A percentile compares a stretch with the other conserved stretches of the same genome.
These are phyloP conservation scores for Buceros bicornis DNA, from an alignment of 2,797 vertebrate genomes.

Conservation along the genomic window DNA sequence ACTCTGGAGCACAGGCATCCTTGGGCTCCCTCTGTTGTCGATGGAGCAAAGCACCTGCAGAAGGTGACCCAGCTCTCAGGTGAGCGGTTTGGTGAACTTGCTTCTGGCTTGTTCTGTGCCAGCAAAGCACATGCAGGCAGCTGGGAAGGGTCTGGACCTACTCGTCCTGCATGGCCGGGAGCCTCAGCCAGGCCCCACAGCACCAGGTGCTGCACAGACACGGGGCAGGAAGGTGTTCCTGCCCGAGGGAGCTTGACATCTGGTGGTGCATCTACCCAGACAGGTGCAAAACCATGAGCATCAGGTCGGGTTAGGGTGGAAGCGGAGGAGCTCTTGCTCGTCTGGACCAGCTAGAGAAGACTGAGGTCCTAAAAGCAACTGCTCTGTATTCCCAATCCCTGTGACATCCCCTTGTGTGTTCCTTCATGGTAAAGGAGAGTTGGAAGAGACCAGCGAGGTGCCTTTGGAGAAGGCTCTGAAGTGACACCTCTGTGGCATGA, in stretches of 20 bases:
- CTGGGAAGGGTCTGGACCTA: background rate
- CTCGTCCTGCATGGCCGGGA: background rate
- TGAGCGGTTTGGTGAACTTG: background rate
- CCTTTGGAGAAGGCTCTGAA: background rate
- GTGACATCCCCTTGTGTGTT: background rate
- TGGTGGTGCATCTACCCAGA: background rate
- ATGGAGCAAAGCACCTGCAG: constrained; percentile 14
- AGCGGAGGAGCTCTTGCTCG: background rate
- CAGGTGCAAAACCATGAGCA: background rate
- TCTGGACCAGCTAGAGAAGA: background rate
- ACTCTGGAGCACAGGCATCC: background rate
- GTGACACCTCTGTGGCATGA: background rate
- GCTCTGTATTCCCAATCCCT: background rate
- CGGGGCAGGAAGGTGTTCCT: background rate
- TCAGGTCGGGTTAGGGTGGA: background rate
- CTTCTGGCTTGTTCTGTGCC: background rate
- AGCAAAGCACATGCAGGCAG: background rate
- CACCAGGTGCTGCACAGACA: background rate
- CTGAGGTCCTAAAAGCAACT: background rate
- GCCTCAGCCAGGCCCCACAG: fast-evolving
- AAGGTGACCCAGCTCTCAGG: constrained; percentile 1
- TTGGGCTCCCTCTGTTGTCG: constrained; percentile 68
- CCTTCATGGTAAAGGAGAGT: background rate
- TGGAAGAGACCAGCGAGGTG: background rate
- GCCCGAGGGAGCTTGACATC: background rate